These are phyloP conservation scores for Okamejei kenojei DNA, from an alignment of 2,797 vertebrate species.

Conservation along the genomic window DNA sequence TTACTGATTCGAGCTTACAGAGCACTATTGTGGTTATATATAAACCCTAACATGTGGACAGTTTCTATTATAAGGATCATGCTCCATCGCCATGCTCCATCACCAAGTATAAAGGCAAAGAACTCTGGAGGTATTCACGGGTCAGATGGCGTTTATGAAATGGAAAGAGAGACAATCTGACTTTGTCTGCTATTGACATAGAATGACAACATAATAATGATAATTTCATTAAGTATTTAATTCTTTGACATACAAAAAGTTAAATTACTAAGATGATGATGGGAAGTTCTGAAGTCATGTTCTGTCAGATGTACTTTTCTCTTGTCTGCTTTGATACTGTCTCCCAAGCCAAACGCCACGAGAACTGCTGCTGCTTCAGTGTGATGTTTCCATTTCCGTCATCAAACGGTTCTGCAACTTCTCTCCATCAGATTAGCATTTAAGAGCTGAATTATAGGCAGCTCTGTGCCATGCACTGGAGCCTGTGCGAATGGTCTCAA, in stretches of 20 bases:
- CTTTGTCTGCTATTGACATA: background rate
- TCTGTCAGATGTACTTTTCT: background rate
- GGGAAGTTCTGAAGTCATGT: background rate
- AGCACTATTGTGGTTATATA: background rate
- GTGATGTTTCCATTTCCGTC: background rate
- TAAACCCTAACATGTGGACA: background rate
- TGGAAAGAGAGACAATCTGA: no score
- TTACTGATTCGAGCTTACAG: background rate
- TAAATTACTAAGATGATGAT: background rate
- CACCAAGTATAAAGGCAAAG: background rate
- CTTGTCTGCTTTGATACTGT: background rate
- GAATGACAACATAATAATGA: background rate
- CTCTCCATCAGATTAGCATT: background rate
- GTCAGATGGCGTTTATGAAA: no score
- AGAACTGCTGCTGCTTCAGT: background rate
- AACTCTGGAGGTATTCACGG: no score
- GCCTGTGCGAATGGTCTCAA: background rate
- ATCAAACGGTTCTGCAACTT: background rate
- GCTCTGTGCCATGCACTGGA: background rate
- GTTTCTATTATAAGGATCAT: background rate
- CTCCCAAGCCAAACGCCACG: no score
- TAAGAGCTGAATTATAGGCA: background rate
- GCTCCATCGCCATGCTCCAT: background rate
- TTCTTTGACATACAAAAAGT: background rate
- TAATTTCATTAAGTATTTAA: background rate